A percentile compares a stretch with the other conserved stretches of the same genome.
These are phyloP conservation scores for Trichogramma pretiosum DNA, from an alignment of 1,140 invertebrate species.

Conservation along the genomic window DNA sequence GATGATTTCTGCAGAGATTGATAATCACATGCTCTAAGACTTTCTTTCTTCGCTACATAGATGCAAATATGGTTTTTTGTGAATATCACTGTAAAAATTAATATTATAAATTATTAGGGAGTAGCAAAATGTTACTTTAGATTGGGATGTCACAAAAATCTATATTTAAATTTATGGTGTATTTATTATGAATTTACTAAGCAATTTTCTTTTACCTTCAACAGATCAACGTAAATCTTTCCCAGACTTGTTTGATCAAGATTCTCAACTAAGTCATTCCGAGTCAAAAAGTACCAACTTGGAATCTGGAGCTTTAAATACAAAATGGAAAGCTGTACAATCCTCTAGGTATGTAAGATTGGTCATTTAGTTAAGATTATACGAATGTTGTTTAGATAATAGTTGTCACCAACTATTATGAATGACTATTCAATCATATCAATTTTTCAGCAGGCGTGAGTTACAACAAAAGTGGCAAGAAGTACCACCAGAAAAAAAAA, in stretches of 20 bases:
- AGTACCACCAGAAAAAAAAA: conserved; percentile 30
- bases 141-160: not conserved
- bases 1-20: no score
- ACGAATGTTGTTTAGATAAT: no score
- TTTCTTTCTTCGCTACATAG: no score
- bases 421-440: not conserved
- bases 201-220: not conserved
- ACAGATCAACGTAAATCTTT: conserved; percentile 42
- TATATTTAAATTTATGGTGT: no score
- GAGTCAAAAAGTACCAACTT: conserved; percentile 38
- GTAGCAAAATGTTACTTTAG: no score
- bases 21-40: conserved; percentile 3
- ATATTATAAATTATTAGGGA: not conserved
- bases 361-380: no score
- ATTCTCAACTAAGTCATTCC: conserved; percentile 37
- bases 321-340: conserved; percentile 42
- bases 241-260: conserved; percentile 42
- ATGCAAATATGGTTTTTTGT: not conserved
- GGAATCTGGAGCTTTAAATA: conserved; percentile 38
- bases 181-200: not conserved
- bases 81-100: not conserved
- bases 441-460: conserved; percentile 29
- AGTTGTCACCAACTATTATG: no score
- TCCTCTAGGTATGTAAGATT: conserved; percentile 33
- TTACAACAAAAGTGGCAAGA: conserved; percentile 39